These are phyloP conservation scores for Fissipunctia ypsillon DNA, from an alignment of 2,888 invertebrate genomes.

Conservation along the genomic window DNA sequence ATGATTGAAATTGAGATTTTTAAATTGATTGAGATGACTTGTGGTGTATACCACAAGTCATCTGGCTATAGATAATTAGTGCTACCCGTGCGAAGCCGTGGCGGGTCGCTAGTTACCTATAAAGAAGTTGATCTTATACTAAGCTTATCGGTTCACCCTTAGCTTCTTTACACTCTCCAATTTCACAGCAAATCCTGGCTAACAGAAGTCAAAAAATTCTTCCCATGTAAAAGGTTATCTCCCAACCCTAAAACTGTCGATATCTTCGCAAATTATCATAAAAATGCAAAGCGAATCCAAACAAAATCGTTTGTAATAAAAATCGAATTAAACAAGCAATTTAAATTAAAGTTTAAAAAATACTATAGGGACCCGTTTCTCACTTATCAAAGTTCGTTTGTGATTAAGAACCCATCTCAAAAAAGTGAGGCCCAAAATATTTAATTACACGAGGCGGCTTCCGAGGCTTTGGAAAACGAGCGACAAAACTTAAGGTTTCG, in stretches of 20 bases:
- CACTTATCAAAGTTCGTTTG: conserved; percentile 65
- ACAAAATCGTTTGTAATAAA: conserved; percentile 56
- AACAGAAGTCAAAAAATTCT: neutral
- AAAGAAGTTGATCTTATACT: too few species aligned
- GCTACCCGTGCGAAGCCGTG: too few species aligned
- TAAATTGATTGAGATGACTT: too few species aligned
- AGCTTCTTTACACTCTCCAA: neutral
- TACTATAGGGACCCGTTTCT: conserved; percentile 30
- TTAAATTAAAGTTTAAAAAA: conserved; percentile 56
- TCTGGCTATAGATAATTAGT: too few species aligned
- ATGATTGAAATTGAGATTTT: too few species aligned
- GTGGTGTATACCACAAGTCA: too few species aligned
- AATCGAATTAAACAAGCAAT: conserved; percentile 60
- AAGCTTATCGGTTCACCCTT: neutral
- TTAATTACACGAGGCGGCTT: conserved; percentile 64
- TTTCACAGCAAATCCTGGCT: neutral
- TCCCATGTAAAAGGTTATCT: neutral
- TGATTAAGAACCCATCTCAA: conserved; percentile 65
- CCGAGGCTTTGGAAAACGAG: conserved; percentile 65
- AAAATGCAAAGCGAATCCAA: conserved; percentile 45
- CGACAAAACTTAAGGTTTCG: conserved; percentile 69
- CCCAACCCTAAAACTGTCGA: conserved; percentile 37
- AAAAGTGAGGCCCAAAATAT: conserved; percentile 63
- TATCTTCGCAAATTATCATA: conserved; percentile 43
- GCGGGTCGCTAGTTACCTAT: too few species aligned